These are phyloP conservation scores for Proales similis DNA, from an alignment of 1,140 invertebrate species.

Conservation along the genomic window DNA sequence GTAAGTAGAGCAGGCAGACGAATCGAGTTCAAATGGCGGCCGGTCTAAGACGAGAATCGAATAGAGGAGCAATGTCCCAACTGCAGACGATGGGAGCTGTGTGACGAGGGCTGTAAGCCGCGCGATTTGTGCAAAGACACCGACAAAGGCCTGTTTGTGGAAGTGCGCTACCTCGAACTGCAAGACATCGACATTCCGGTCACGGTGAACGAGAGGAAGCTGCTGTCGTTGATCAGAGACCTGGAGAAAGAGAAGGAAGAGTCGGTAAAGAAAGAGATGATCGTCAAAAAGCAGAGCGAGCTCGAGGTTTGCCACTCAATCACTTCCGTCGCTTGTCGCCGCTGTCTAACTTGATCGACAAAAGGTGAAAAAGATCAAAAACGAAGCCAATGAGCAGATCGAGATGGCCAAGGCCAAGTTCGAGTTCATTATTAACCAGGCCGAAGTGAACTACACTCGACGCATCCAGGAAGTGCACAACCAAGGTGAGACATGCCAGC, in stretches of 20 bases:
- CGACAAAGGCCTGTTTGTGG: conserved; percentile 44
- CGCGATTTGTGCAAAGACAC: conserved; percentile 39
- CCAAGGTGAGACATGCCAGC: too few species aligned
- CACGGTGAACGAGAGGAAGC: conserved; percentile 43
- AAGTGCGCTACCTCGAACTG: conserved; percentile 46
- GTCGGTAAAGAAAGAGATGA: conserved; percentile 42
- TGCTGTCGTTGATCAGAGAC: conserved; percentile 42
- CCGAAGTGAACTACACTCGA: conserved; percentile 43
- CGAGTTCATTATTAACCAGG: conserved; percentile 38
- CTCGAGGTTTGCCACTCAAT: conserved; percentile 37
- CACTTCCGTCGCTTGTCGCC: not conserved
- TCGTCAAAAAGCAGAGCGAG: conserved; percentile 44
- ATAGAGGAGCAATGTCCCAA: not conserved
- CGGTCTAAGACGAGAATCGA: not conserved
- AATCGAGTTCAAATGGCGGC: not conserved
- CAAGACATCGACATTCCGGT: conserved; percentile 42
- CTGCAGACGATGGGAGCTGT: conserved; percentile 39
- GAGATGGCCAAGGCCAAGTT: conserved; percentile 41
- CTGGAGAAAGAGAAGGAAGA: conserved; percentile 43
- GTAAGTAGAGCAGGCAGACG: not conserved
- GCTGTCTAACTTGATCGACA: not conserved
- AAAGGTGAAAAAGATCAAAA: conserved; percentile 43
- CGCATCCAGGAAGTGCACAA: conserved; percentile 42
- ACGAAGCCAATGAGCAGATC: conserved; percentile 42
- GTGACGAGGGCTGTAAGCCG: conserved; percentile 42